phyloP scores from a whole-genome alignment of 2,888 invertebrate genomes.

The Synanthedon tipuliformis region DNA sequence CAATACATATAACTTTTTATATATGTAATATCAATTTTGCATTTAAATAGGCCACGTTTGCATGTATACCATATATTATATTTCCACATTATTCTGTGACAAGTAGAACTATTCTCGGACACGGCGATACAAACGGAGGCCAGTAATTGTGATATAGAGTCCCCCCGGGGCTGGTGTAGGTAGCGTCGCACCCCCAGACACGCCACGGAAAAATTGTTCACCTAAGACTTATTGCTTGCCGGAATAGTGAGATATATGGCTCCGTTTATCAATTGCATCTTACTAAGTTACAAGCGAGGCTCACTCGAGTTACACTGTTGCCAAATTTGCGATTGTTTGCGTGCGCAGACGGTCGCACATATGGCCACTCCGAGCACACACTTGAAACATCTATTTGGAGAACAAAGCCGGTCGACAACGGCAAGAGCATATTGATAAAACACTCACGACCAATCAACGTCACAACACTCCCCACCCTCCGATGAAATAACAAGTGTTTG shows the following conservation, averaged over 20 bases:
- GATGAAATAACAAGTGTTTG: slow-evolving; percentile 60
- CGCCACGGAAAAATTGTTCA: slow-evolving; percentile 25
- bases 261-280: slow-evolving; percentile 1
- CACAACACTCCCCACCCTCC: slow-evolving; percentile 42
- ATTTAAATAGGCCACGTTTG: no score
- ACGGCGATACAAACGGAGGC: not conserved
- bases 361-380: slow-evolving; percentile 7
- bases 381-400: slow-evolving; percentile 55
- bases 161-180: slow-evolving; percentile 32
- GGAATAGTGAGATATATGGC: slow-evolving; percentile 12
- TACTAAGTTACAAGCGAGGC: no score
- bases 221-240: slow-evolving; percentile 26
- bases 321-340: no score
- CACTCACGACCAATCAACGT: slow-evolving; percentile 62
- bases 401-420: slow-evolving; percentile 52
- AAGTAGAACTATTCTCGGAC: slow-evolving; percentile 5
- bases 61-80: no score
- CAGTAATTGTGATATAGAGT: slow-evolving; percentile 60
- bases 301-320: no score
- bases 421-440: slow-evolving; percentile 61
- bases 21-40: no score
- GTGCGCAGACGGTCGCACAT: not conserved
- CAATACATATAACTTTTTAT: no score
- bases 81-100: no score
- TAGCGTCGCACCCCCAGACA: slow-evolving; percentile 24